phyloP scores from a whole-genome alignment of 2,113 vertebrate species.

The Alexandromys fortis region DNA sequence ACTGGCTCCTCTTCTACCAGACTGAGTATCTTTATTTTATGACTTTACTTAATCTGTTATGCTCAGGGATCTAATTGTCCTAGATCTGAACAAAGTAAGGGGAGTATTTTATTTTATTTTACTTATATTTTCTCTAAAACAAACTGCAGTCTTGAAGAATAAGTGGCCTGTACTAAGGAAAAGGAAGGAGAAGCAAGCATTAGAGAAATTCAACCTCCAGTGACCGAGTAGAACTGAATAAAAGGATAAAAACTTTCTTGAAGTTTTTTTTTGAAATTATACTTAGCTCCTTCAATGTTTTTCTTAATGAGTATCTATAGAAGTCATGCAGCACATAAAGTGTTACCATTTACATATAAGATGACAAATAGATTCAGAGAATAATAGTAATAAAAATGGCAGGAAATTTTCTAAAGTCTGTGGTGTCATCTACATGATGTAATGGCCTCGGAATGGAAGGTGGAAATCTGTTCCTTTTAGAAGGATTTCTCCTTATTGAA shows the following conservation, averaged over 20 bases:
- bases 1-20: not conserved
- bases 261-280: not conserved
- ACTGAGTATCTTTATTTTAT: not conserved
- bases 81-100: not conserved
- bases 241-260: not conserved
- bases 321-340: not conserved
- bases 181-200: not conserved
- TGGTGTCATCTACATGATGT: not conserved
- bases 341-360: not conserved
- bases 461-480: not conserved
- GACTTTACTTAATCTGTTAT: not conserved
- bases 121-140: not conserved
- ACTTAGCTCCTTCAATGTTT: not conserved
- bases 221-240: accelerated
- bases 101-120: not conserved
- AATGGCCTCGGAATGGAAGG: not conserved
- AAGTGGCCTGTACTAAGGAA: not conserved
- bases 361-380: not conserved
- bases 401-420: not conserved
- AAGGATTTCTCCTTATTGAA: not conserved
- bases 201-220: not conserved
- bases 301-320: not conserved
- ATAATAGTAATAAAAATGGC: not conserved
- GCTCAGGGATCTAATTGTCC: not conserved
- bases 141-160: not conserved